These are phyloP conservation scores for Brenthis hecate DNA, from an alignment of 2,888 invertebrate species.

Conservation along the genomic window DNA sequence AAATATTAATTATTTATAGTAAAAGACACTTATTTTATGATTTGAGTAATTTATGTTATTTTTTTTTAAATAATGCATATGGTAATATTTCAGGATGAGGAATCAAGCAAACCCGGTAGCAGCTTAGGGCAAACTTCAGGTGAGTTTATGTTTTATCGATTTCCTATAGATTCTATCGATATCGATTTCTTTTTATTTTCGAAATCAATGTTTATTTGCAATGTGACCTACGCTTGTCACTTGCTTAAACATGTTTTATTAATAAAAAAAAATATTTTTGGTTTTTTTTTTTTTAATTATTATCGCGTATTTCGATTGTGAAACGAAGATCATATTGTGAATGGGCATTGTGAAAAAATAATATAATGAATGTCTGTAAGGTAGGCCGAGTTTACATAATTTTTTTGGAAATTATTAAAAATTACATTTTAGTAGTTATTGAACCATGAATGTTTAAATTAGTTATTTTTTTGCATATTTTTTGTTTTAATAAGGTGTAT, in stretches of 20 bases:
- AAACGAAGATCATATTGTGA: constrained; percentile 73
- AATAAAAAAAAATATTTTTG: constrained; percentile 21
- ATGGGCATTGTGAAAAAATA: constrained; percentile 68
- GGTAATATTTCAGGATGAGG: constrained; percentile 67
- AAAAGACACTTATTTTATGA: too few relatives aligned
- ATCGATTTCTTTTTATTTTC: constrained; percentile 45
- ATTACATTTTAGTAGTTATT: constrained; percentile 45
- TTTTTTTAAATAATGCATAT: too few relatives aligned
- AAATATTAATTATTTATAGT: too few relatives aligned
- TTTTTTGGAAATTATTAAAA: constrained; percentile 48
- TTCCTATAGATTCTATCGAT: constrained; percentile 6
- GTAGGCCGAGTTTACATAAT: constrained; percentile 69
- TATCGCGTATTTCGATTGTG: constrained; percentile 38
- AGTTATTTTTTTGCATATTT: constrained; percentile 36
- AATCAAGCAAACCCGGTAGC: constrained; percentile 71
- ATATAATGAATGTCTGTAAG: constrained; percentile 77
- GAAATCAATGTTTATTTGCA: constrained; percentile 75
- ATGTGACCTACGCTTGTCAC: constrained; percentile 75
- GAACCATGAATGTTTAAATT: constrained; percentile 74
- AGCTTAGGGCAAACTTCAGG: constrained; percentile 73
- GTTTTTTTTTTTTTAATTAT: constrained; percentile 33
- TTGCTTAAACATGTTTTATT: constrained; percentile 48
- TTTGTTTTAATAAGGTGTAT: constrained; percentile 55
- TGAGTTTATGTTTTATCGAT: constrained; percentile 50
- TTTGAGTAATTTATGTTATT: too few relatives aligned